Evolutionary conservation across 1,140 invertebrate genomes (phyloP).

Genomic region (Magallana angulata): DNA sequence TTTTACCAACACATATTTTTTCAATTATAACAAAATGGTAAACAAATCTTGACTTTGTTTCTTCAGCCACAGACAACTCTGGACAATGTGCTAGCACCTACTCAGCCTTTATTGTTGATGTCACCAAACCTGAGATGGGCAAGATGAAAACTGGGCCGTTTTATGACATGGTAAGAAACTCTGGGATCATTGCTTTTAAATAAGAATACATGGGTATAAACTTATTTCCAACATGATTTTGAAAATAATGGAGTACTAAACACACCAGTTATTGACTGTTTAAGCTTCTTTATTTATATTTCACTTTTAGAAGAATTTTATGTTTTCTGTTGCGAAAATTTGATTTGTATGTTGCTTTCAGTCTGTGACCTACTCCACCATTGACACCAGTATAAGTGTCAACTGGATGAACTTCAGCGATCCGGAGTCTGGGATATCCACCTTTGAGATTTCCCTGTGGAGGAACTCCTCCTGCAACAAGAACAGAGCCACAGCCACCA

Average conservation of each 20-base stretch:
- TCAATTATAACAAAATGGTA: not conserved
- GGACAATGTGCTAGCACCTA: conserved; percentile 59
- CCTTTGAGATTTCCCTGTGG: conserved; percentile 56
- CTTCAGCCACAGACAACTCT: conserved; percentile 58
- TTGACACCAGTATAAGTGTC: conserved; percentile 46
- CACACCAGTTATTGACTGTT: too few relatives aligned
- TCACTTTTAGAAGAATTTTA: too few relatives aligned
- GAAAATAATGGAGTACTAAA: too few relatives aligned
- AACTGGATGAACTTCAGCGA: conserved; percentile 66
- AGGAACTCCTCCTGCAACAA: conserved; percentile 52
- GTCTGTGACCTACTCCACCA: conserved; percentile 60
- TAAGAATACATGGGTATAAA: too few relatives aligned
- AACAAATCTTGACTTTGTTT: not conserved
- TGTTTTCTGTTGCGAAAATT: too few relatives aligned
- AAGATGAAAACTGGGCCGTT: conserved; percentile 61
- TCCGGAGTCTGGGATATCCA: conserved; percentile 61
- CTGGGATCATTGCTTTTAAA: too few relatives aligned
- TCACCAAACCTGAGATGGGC: conserved; percentile 59
- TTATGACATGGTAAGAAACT: conserved; percentile 64
- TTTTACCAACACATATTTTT: not conserved
- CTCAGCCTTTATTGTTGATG: conserved; percentile 55
- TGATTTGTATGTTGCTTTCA: conserved; percentile 42
- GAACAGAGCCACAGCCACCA: not conserved
- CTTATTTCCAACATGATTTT: too few relatives aligned
- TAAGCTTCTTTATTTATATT: too few relatives aligned